Evolutionary conservation across 2,113 vertebrate genomes (phyloP).

Genomic region (Odocoileus hemionus): DNA sequence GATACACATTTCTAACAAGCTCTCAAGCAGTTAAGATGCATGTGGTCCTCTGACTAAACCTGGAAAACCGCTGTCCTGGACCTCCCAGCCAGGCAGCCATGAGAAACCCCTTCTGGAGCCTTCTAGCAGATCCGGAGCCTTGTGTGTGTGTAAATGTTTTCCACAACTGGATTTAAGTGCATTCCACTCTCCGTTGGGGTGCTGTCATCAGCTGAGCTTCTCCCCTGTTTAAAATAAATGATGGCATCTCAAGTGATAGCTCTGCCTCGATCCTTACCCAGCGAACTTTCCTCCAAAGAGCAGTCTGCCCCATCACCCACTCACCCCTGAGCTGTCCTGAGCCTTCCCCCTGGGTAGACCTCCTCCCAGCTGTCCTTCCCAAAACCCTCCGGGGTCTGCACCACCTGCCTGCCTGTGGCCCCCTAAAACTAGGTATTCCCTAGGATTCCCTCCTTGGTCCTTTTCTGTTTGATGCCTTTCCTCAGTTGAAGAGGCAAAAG

Average conservation of each 20-base stretch:
- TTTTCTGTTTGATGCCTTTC: neutral
- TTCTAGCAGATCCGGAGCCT: neutral
- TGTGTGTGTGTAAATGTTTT: neutral
- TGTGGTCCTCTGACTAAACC: neutral
- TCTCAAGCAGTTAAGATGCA: neutral
- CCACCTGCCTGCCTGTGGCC: neutral
- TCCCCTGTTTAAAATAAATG: constrained; percentile 13
- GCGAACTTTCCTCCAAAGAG: neutral
- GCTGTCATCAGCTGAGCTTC: neutral
- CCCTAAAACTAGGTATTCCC: neutral
- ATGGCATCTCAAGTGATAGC: neutral
- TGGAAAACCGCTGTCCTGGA: neutral
- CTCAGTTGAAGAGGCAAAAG: neutral
- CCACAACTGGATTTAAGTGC: neutral
- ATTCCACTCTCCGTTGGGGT: neutral
- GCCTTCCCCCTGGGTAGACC: neutral
- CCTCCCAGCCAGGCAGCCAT: neutral
- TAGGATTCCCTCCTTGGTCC: neutral
- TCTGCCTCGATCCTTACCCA: neutral
- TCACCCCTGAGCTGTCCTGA: neutral
- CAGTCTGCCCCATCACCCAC: neutral
- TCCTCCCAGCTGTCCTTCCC: neutral
- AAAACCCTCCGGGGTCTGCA: neutral
- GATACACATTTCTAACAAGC: neutral
- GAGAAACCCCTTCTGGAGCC: neutral